phyloP scores from a whole-genome alignment of 2,888 invertebrate genomes.

The Tipula unca region DNA sequence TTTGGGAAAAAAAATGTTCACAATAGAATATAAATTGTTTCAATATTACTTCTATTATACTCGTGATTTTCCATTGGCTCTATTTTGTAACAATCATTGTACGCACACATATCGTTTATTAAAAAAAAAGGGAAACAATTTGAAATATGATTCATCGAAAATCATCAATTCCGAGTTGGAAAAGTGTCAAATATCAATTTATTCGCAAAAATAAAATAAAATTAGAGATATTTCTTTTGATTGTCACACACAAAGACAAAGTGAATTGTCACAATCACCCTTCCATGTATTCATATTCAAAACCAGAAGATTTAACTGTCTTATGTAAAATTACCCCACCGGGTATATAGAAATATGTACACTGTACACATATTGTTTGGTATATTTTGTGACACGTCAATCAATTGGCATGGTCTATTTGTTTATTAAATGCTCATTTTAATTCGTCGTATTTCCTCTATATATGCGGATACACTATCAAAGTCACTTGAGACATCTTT shows the following conservation, averaged over 20 bases:
- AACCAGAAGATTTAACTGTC: not conserved
- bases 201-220: not conserved
- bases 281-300: not conserved
- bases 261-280: not conserved
- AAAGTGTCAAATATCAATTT: conserved; percentile 14
- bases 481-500: not conserved
- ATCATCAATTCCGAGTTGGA: not conserved
- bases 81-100: not conserved
- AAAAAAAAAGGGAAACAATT: not conserved
- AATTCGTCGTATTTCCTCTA: not conserved
- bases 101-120: not conserved
- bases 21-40: not conserved
- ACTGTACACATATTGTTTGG: not conserved
- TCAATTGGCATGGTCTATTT: not conserved
- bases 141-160: not conserved
- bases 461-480: not conserved
- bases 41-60: not conserved
- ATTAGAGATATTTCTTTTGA: not conserved
- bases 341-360: not conserved
- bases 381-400: not conserved
- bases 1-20: no score
- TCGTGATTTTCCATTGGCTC: not conserved
- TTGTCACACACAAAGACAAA: not conserved
- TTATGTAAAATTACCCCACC: not conserved
- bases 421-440: not conserved